Evolutionary conservation across 2,113 vertebrate species (phyloP).

Genomic region (Salvator merianae): DNA sequence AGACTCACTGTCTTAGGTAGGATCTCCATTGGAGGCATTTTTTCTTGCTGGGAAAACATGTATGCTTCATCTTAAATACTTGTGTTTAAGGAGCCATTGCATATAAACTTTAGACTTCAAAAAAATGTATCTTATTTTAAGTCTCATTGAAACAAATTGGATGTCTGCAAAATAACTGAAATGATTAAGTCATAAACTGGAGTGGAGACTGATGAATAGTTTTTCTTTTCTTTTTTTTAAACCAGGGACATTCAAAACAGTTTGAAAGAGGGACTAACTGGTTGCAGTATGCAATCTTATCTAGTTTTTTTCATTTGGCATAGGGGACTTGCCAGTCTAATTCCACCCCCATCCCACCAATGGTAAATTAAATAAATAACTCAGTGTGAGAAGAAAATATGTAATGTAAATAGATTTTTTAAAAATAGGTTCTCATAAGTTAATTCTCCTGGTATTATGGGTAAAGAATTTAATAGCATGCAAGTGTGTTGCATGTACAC

Average conservation of each 20-base stretch:
- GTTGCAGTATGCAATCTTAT: neutral
- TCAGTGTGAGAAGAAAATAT: too few species aligned
- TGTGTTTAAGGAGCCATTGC: neutral
- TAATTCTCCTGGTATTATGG: too few species aligned
- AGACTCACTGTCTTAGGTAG: slow-evolving; percentile 33
- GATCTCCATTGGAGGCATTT: neutral
- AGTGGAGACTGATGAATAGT: neutral
- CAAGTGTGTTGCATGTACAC: too few species aligned
- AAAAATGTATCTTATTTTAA: neutral
- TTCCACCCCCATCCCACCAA: too few species aligned
- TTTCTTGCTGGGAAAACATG: neutral
- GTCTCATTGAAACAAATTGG: neutral
- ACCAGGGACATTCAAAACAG: neutral
- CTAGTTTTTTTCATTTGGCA: neutral
- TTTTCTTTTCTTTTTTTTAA: too few species aligned
- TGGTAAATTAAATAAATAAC: too few species aligned
- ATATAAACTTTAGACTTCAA: neutral
- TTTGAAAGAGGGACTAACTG: neutral
- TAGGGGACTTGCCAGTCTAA: too few species aligned
- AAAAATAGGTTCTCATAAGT: too few species aligned
- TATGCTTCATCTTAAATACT: neutral
- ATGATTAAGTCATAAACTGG: neutral
- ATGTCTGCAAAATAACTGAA: neutral
- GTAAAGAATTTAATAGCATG: too few species aligned
- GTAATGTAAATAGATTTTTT: too few species aligned